A percentile compares a stretch with the other conserved stretches of the same genome.
Conservation (phyloP, 1,140 invertebrate genomes). For the Zaprionus ghesquierei region DNA sequence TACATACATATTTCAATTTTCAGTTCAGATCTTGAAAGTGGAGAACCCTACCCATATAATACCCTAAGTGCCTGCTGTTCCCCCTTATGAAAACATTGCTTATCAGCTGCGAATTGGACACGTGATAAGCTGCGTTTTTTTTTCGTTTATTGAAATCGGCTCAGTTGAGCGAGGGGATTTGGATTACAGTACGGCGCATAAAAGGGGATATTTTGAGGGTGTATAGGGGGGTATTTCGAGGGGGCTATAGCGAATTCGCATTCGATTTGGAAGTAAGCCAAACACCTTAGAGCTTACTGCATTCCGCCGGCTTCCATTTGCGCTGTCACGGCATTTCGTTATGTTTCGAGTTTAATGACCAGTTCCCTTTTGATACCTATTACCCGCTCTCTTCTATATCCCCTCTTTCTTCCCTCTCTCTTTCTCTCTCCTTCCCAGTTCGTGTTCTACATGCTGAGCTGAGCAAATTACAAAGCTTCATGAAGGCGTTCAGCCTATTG, state of each 20-base stretch:
- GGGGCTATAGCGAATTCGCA: too few relatives aligned
- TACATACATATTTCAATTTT: neutral
- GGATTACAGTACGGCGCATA: neutral
- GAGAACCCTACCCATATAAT: neutral
- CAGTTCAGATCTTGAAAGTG: neutral
- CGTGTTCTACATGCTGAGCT: slow-evolving; percentile 19
- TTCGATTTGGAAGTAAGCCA: too few relatives aligned
- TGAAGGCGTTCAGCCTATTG: slow-evolving; percentile 18
- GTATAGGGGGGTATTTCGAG: neutral
- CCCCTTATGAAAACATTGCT: neutral
- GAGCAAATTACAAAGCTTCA: slow-evolving; percentile 20
- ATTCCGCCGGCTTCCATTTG: slow-evolving; percentile 24
- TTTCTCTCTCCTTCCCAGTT: neutral
- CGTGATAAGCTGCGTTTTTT: neutral
- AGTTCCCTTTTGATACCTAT: slow-evolving; percentile 2
- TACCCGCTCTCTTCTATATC: neutral
- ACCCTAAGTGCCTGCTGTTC: neutral
- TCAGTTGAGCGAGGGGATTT: neutral
- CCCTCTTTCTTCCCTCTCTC: neutral
- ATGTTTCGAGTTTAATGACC: slow-evolving; percentile 44
- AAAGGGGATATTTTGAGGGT: neutral
- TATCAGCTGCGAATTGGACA: neutral
- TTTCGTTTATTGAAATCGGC: slow-evolving; percentile 1
- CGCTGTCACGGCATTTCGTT: slow-evolving; percentile 17
- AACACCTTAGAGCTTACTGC: too few relatives aligned